Conservation (phyloP, 2,113 vertebrate species). For the Dasyprocta punctata region DNA sequence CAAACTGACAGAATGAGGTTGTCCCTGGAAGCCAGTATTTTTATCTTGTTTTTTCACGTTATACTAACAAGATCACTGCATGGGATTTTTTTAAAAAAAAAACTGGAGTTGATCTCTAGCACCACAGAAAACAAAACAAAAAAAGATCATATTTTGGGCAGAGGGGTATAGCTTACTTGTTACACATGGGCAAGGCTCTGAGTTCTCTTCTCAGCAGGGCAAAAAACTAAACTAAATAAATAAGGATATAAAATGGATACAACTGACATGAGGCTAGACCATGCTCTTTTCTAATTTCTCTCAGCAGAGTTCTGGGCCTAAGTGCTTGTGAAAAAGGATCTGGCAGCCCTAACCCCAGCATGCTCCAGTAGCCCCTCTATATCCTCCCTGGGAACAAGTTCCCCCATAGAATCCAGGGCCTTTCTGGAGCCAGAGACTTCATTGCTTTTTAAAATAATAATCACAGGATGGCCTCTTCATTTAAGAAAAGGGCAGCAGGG, state of each 20-base stretch:
- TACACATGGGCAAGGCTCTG: background rate
- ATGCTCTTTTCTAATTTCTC: background rate
- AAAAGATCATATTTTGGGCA: background rate
- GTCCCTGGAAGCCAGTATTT: background rate
- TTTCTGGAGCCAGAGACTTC: background rate
- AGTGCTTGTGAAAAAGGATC: background rate
- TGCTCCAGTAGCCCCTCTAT: background rate
- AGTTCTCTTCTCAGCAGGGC: background rate
- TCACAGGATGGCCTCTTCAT: background rate
- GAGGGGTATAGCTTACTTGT: background rate
- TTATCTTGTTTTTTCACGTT: background rate
- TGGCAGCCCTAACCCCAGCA: background rate
- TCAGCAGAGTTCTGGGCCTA: background rate
- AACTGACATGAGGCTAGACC: background rate
- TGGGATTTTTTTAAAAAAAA: background rate
- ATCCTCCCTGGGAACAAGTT: background rate
- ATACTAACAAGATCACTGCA: background rate
- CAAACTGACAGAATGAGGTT: background rate
- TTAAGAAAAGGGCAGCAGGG: background rate
- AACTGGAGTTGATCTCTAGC: background rate
- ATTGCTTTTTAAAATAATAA: background rate
- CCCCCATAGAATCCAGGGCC: background rate
- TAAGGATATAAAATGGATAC: background rate
- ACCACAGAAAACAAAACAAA: background rate
- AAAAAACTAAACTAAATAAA: background rate